A percentile compares a stretch with the other conserved stretches of the same genome.
phyloP scores from a whole-genome alignment of 2,888 invertebrate genomes.

The Leucozona laternaria region DNA sequence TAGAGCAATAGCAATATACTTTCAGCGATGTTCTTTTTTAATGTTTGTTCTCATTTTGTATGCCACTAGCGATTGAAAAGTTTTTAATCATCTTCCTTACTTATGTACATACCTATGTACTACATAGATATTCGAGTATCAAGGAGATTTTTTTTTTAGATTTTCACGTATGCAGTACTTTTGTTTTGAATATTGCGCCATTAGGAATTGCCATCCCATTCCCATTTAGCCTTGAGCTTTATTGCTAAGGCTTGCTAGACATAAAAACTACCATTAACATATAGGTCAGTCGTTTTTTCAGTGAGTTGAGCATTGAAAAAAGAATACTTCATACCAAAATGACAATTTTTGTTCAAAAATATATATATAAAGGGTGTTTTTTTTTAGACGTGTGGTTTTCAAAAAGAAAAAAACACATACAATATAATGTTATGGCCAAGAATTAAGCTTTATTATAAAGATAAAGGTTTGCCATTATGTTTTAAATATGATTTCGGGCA shows the following conservation, averaged over 20 bases:
- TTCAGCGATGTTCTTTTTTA: slow-evolving; percentile 5
- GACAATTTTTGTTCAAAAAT: too few species aligned
- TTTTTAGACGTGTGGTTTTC: too few species aligned
- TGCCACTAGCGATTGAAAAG: slow-evolving; percentile 49
- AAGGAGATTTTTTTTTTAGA: not conserved
- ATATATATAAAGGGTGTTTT: too few species aligned
- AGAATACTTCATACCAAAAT: not conserved
- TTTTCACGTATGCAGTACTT: not conserved
- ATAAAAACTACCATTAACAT: not conserved
- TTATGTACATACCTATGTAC: not conserved
- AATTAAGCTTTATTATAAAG: too few species aligned
- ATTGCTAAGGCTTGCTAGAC: not conserved
- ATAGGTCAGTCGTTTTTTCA: not conserved
- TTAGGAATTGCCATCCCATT: not conserved
- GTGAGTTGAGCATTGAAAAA: not conserved
- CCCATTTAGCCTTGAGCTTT: not conserved
- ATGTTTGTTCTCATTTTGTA: slow-evolving; percentile 57
- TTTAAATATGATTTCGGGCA: too few species aligned
- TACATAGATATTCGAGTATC: not conserved
- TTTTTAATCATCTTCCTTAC: slow-evolving; percentile 31
- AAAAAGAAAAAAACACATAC: too few species aligned
- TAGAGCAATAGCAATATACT: not conserved
- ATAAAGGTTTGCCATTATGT: too few species aligned
- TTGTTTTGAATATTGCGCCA: slow-evolving; percentile 15
- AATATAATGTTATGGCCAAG: too few species aligned